These are phyloP conservation scores for Panurus biarmicus DNA, from an alignment of 2,113 vertebrate genomes.

Conservation along the genomic window DNA sequence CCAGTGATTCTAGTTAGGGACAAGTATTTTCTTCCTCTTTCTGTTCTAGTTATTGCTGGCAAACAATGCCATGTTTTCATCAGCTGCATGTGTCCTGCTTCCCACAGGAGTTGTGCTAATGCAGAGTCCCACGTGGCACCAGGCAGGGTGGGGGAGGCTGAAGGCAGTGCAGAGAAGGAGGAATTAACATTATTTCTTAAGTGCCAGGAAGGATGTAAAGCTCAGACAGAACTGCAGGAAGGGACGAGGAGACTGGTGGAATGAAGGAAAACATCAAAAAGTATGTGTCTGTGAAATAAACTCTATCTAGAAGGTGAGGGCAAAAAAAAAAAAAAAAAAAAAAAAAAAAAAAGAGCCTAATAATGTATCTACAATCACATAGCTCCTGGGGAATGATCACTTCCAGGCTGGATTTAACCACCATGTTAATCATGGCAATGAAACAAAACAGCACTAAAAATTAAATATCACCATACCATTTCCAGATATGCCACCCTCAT, in stretches of 20 bases:
- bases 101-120: background rate
- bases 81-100: background rate
- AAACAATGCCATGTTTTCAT: background rate
- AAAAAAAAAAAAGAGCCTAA: background rate
- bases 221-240: background rate
- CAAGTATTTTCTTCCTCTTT: background rate
- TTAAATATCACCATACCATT: background rate
- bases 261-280: background rate
- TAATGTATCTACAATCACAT: background rate
- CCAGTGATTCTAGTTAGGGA: background rate
- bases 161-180: background rate
- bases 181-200: background rate
- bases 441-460: background rate
- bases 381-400: background rate
- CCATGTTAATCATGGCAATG: background rate
- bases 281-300: too few relatives aligned
- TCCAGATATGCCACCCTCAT: background rate
- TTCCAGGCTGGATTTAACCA: background rate
- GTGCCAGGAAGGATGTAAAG: background rate
- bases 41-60: background rate
- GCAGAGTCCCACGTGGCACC: fast-evolving
- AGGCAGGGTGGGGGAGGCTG: background rate
- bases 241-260: background rate
- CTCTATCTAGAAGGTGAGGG: background rate
- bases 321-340: background rate